Conservation (phyloP, 2,888 invertebrate species). For the Trissonchulus latispiculum region DNA sequence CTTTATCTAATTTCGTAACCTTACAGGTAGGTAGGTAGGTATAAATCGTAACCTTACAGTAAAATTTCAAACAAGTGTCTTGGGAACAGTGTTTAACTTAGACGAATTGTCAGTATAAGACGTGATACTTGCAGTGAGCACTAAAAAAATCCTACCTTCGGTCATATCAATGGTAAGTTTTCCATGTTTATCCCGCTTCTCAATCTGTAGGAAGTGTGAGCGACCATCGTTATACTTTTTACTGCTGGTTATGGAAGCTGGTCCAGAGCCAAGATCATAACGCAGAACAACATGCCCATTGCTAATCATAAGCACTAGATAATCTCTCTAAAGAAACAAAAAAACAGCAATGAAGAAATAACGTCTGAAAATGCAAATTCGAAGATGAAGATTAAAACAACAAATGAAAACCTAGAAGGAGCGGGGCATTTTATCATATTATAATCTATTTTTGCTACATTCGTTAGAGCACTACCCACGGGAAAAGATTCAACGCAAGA, state of each 20-base stretch:
- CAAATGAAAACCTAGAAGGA: no score
- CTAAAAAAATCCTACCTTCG: conserved; percentile 3
- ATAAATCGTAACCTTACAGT: no score
- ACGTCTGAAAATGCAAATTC: neutral
- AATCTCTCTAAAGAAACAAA: conserved; percentile 47
- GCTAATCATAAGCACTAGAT: conserved; percentile 70
- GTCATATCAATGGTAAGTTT: conserved; percentile 17
- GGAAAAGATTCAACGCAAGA: no score
- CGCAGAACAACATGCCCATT: conserved; percentile 67
- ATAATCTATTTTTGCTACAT: no score
- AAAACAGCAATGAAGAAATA: conserved; percentile 5
- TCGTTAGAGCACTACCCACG: no score
- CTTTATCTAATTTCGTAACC: no score
- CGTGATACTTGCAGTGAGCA: no score
- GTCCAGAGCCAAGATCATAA: conserved; percentile 78
- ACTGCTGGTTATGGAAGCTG: conserved; percentile 52
- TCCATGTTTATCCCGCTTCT: conserved; percentile 26
- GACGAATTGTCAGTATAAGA: no score
- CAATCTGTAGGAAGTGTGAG: conserved; percentile 72
- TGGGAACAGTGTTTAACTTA: no score
- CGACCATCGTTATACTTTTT: conserved; percentile 70
- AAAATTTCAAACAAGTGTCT: no score
- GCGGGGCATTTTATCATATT: no score
- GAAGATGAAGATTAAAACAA: neutral
- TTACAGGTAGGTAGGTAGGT: no score